These are phyloP conservation scores for Phenacoccus solenopsis DNA, from an alignment of 1,140 invertebrate genomes.

Conservation along the genomic window DNA sequence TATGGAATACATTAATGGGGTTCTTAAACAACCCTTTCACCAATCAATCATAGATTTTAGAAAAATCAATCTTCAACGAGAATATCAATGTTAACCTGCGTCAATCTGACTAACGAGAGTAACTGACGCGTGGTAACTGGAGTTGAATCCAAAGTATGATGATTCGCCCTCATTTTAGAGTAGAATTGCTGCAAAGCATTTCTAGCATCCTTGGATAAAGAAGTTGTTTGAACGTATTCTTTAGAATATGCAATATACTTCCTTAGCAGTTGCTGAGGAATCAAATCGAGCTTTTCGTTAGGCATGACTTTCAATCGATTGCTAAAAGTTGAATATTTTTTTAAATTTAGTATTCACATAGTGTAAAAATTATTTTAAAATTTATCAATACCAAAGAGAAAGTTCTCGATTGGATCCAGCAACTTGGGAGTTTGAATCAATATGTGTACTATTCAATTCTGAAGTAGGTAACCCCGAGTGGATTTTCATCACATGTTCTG, in stretches of 20 bases:
- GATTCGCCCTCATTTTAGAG: slow-evolving; percentile 55
- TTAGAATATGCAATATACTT: slow-evolving; percentile 87
- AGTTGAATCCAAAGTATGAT: slow-evolving; percentile 44
- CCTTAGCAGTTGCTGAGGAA: slow-evolving; percentile 61
- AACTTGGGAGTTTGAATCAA: not conserved
- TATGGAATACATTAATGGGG: no score
- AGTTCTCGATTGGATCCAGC: not conserved
- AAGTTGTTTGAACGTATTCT: slow-evolving; percentile 68
- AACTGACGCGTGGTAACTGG: slow-evolving; percentile 74
- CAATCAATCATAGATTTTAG: no score
- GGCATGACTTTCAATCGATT: slow-evolving; percentile 46
- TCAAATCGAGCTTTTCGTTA: slow-evolving; percentile 49
- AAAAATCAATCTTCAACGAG: no score
- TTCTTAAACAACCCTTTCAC: no score
- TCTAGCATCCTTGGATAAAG: slow-evolving; percentile 54
- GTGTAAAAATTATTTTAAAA: not conserved
- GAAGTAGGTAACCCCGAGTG: slow-evolving; percentile 41
- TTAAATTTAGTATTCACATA: not conserved
- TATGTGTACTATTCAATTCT: not conserved
- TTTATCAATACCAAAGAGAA: not conserved
- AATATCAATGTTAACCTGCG: slow-evolving; percentile 57
- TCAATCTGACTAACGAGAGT: slow-evolving; percentile 75
- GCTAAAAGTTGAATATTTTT: slow-evolving; percentile 24
- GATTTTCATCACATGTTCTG: slow-evolving; percentile 65
- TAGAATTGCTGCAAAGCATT: slow-evolving; percentile 67